phyloP scores from a whole-genome alignment of 1,140 invertebrate genomes.

The Drosophila ironensis region DNA sequence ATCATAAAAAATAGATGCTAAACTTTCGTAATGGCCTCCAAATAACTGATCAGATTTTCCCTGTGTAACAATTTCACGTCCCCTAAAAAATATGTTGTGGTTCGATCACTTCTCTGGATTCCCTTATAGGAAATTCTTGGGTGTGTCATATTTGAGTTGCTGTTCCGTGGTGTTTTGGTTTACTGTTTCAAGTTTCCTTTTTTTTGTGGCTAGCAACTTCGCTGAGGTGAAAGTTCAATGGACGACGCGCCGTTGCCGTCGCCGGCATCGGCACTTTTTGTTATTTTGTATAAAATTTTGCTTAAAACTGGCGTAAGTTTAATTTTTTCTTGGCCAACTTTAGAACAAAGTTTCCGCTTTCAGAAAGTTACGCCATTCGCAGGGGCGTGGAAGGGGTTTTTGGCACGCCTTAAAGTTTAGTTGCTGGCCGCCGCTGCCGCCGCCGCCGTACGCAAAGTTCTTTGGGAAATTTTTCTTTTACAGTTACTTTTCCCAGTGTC shows the following conservation, averaged over 20 bases:
- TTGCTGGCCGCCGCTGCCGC: slow-evolving; percentile 33
- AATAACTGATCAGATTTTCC: no score
- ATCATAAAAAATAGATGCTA: no score
- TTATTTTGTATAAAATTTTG: slow-evolving; percentile 58
- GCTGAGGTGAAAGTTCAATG: slow-evolving; percentile 39
- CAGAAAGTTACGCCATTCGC: slow-evolving; percentile 5
- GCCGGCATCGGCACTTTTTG: slow-evolving; percentile 39
- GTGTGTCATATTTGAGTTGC: slow-evolving; percentile 5
- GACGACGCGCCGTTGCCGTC: slow-evolving; percentile 26
- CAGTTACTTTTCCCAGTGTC: slow-evolving; percentile 54
- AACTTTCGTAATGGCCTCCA: no score
- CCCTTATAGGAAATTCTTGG: no score
- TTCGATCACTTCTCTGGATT: background rate
- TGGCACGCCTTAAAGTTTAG: slow-evolving; percentile 55
- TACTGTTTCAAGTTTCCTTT: background rate
- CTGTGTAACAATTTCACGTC: no score
- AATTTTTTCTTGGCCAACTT: slow-evolving; percentile 50
- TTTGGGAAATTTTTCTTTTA: slow-evolving; percentile 53
- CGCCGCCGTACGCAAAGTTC: slow-evolving; percentile 48
- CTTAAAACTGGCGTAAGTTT: slow-evolving; percentile 57
- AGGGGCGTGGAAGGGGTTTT: slow-evolving; percentile 32
- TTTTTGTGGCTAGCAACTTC: slow-evolving; percentile 23
- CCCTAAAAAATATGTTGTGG: background rate
- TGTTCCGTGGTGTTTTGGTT: background rate
- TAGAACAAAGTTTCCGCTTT: slow-evolving; percentile 49